Evolutionary conservation across 2,113 vertebrate species (phyloP).

Genomic region (Sylvilagus bachmani): DNA sequence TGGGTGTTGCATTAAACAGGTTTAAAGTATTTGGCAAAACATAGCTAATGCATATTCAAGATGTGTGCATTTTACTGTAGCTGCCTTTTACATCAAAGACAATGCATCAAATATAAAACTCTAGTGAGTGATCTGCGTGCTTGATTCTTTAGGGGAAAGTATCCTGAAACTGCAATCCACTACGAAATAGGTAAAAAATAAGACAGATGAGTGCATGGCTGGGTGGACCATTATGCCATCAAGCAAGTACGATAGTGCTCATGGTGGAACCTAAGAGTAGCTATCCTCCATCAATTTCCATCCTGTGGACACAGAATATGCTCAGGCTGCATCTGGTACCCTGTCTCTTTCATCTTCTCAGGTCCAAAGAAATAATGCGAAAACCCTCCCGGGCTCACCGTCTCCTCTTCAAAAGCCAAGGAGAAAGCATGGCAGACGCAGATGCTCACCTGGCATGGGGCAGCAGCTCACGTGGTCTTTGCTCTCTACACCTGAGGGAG

Average conservation of each 20-base stretch:
- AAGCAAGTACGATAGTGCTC: neutral
- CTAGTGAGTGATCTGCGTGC: neutral
- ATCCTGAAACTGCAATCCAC: neutral
- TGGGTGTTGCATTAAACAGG: neutral
- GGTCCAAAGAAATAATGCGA: neutral
- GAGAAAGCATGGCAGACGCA: neutral
- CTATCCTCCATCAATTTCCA: neutral
- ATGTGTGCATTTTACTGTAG: neutral
- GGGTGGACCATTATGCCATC: neutral
- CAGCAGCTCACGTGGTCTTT: neutral
- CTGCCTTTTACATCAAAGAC: neutral
- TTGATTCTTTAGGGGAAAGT: neutral
- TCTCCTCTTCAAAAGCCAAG: neutral
- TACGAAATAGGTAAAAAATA: neutral
- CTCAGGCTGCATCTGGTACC: neutral
- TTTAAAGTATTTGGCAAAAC: constrained; percentile 21
- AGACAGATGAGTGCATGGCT: neutral
- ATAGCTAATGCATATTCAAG: neutral
- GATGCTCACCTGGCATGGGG: rapidly evolving
- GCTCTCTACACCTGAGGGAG: neutral
- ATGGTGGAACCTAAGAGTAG: neutral
- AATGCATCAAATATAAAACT: neutral
- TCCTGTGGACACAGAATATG: neutral
- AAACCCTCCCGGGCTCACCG: neutral
- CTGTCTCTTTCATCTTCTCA: neutral